Evolutionary conservation across 1,140 invertebrate species (phyloP), one percentile per base, ranked within the genome.

Genomic region (Oreohelix idahoensis): DNA sequence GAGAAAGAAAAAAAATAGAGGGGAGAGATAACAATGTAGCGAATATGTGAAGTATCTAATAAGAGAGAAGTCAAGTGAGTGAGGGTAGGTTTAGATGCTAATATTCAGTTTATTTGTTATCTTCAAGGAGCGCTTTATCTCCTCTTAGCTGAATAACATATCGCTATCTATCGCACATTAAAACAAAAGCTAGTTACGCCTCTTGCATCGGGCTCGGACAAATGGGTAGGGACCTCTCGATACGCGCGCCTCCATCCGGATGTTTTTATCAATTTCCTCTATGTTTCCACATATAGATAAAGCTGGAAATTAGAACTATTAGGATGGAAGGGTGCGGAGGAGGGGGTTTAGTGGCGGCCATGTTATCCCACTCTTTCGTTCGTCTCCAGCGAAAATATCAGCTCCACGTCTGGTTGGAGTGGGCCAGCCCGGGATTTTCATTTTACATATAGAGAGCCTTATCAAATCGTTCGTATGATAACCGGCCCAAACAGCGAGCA

Each of bases 371-470:
- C 63, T 66, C 2, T 20, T 32, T 35, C 2, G 63, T 66, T 32
- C 63, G 63, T 66, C 63, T 32, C 5, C n/a, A 32, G n/a, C 63
- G 63, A 66, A n/a, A 29, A 66, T 66, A 66, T 66, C 63, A 66
- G 63, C 63, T 35, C 5, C 63, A 66, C n/a, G 63, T 66, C 71
- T 39, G 1, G 17, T 42, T 39, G 71, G 38, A 42, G 35, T 38
- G 71, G 71, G 71, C 36, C 4, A 32, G n/a, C 42, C 71, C 36
- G 38, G 71, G 13, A 42, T 42, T 73, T 73, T 73, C 71, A 73
- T 73, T 73, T 73, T 73, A 39, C 71, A 73, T 73, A 73, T 73
- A 73, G 71, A 73, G 71, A 32, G 71, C 71, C 71, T 73, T 73
- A 73, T 73, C 71, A 73, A 73, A 73, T 73, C 71, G 36, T 73